Percentiles rank a stretch among this genome's conserved stretches.
These are phyloP conservation scores for Monopis laevigella DNA, from an alignment of 2,888 invertebrate species.

Conservation along the genomic window DNA sequence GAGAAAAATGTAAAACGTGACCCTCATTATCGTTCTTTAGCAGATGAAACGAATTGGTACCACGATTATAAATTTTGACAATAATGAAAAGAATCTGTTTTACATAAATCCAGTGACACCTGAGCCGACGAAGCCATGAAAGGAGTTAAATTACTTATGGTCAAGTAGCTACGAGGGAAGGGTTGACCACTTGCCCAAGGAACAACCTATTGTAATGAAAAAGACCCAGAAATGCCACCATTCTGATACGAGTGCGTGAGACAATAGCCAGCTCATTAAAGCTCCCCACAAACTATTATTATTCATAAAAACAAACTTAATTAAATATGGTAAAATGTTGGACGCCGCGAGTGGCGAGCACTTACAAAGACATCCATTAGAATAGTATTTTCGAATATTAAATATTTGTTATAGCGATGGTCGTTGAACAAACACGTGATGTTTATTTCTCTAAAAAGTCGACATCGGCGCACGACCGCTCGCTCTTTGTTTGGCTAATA, in stretches of 20 bases:
- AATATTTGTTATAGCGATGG: constrained; percentile 63
- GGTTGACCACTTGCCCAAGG: no score
- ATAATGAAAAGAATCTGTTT: constrained; percentile 11
- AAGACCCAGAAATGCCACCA: not conserved
- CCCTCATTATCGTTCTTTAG: constrained; percentile 4
- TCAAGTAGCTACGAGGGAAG: constrained; percentile 5
- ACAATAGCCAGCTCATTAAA: not conserved
- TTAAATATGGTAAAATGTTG: constrained; percentile 10
- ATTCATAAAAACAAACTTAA: constrained; percentile 7
- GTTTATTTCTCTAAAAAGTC: constrained; percentile 64
- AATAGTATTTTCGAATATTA: constrained; percentile 65
- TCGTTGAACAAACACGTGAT: constrained; percentile 59
- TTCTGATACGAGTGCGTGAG: not conserved
- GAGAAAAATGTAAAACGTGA: constrained; percentile 12
- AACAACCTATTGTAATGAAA: no score
- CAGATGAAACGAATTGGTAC: not conserved
- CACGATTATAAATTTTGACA: constrained; percentile 1
- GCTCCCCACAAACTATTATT: not conserved
- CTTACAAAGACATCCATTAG: constrained; percentile 59
- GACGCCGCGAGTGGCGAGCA: constrained; percentile 16
- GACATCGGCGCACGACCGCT: constrained; percentile 54
- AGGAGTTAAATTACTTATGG: constrained; percentile 8
- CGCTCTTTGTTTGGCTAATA: constrained; percentile 59
- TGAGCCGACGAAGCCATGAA: not conserved
- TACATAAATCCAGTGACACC: not conserved